Evolutionary conservation across 2,888 invertebrate species (phyloP).

Genomic region (Augiades crinisus): DNA sequence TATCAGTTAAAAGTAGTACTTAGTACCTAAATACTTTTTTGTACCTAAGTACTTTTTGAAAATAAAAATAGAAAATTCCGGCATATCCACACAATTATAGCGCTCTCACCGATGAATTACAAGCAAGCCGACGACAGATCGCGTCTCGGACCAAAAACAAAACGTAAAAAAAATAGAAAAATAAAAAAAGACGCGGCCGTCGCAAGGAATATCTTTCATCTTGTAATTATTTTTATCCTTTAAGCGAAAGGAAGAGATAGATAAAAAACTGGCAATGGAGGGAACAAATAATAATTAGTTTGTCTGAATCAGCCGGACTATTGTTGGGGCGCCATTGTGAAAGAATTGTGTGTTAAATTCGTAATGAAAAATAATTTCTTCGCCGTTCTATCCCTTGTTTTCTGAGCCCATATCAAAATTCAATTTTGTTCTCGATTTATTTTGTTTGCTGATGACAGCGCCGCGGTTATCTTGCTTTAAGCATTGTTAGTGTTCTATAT

Average conservation of each 20-base stretch:
- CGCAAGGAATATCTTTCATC: slow-evolving; percentile 63
- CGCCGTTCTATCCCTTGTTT: slow-evolving; percentile 1
- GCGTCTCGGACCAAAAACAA: slow-evolving; percentile 56
- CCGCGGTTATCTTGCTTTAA: not conserved
- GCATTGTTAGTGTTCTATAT: no score
- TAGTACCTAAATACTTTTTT: no score
- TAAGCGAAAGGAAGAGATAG: slow-evolving; percentile 65
- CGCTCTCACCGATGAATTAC: slow-evolving; percentile 57
- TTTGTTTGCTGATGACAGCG: not conserved
- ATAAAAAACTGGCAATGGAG: slow-evolving; percentile 47
- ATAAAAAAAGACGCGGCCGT: slow-evolving; percentile 39
- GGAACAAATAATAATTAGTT: slow-evolving; percentile 59
- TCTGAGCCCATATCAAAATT: not conserved
- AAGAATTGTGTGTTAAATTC: slow-evolving; percentile 28
- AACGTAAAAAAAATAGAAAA: slow-evolving; percentile 48
- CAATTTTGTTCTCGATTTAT: slow-evolving; percentile 3
- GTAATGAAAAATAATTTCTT: slow-evolving; percentile 26
- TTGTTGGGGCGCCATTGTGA: slow-evolving; percentile 33
- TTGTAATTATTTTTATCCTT: slow-evolving; percentile 81
- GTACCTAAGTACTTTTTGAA: not conserved
- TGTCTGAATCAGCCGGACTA: slow-evolving; percentile 60
- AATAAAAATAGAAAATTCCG: not conserved
- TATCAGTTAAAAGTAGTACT: no score
- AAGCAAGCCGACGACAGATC: slow-evolving; percentile 61
- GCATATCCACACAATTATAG: slow-evolving; percentile 41